phyloP scores from a whole-genome alignment of 1,140 invertebrate species.

The Galleria mellonella region DNA sequence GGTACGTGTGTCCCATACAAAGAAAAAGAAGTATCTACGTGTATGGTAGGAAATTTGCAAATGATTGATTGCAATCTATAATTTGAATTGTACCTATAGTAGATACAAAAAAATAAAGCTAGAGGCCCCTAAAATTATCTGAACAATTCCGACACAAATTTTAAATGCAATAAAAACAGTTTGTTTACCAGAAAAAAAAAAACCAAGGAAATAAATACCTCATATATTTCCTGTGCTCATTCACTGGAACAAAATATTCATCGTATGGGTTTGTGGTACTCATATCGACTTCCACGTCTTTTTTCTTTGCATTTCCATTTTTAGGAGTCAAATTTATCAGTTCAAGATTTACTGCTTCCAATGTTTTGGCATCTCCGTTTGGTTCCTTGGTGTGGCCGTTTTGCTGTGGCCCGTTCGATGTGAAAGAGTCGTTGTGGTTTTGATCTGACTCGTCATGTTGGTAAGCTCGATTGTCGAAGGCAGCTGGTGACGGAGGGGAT shows the following conservation, averaged over 20 bases:
- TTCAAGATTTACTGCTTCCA: conserved; percentile 87
- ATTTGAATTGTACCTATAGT: no score
- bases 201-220: conserved; percentile 70
- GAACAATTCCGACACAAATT: no score
- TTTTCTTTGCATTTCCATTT: conserved; percentile 76
- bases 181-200: no score
- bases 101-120: no score
- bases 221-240: conserved; percentile 88
- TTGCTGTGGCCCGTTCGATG: conserved; percentile 39
- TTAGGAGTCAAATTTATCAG: conserved; percentile 84
- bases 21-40: no score
- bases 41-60: no score
- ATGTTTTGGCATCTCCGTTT: conserved; percentile 54
- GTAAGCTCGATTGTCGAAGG: conserved; percentile 62
- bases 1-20: no score
- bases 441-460: conserved; percentile 55
- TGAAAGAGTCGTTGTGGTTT: conserved; percentile 63
- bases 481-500: conserved; percentile 45
- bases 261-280: conserved; percentile 81
- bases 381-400: conserved; percentile 53
- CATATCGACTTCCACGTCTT: conserved; percentile 83
- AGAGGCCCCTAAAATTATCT: no score
- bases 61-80: no score
- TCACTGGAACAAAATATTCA: conserved; percentile 89
- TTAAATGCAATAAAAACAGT: no score